Evolutionary conservation across 2,888 invertebrate genomes (phyloP).

Genomic region (Calliscelio sp.): DNA sequence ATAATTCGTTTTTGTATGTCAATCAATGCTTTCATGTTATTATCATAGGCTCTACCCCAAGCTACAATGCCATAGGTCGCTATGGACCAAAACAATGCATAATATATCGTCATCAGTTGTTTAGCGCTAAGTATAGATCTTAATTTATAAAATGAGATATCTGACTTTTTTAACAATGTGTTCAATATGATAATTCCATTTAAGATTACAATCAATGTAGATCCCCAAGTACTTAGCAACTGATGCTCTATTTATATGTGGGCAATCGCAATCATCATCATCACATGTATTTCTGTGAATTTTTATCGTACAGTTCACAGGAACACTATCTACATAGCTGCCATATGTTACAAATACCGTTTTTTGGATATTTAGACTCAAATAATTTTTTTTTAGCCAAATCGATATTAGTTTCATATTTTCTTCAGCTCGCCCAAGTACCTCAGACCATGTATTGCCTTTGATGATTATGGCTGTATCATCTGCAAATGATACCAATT

Average conservation of each 20-base stretch:
- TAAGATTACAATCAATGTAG: constrained; percentile 1
- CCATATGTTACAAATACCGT: constrained; percentile 22
- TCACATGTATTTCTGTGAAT: background rate
- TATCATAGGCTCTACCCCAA: background rate
- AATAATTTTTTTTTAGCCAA: constrained; percentile 1
- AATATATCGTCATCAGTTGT: background rate
- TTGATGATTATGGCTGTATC: constrained; percentile 1
- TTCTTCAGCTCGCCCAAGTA: background rate
- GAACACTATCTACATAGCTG: constrained; percentile 15
- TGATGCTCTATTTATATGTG: background rate
- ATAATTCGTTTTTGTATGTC: background rate
- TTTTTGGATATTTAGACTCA: constrained; percentile 10
- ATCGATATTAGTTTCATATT: background rate
- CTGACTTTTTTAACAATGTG: background rate
- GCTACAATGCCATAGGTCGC: constrained; percentile 9
- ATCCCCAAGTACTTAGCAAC: constrained; percentile 4
- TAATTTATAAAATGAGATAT: constrained; percentile 2
- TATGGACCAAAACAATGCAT: background rate
- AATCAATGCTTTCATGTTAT: background rate
- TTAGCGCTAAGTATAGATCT: background rate
- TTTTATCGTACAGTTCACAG: background rate
- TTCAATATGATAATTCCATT: background rate
- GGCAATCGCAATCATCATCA: background rate
- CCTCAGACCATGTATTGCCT: background rate
- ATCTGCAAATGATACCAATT: constrained; percentile 22